A percentile compares a stretch with the other conserved stretches of the same genome.
Evolutionary conservation across 2,113 vertebrate species (phyloP).

Genomic region (Tragelaphus imberbis): DNA sequence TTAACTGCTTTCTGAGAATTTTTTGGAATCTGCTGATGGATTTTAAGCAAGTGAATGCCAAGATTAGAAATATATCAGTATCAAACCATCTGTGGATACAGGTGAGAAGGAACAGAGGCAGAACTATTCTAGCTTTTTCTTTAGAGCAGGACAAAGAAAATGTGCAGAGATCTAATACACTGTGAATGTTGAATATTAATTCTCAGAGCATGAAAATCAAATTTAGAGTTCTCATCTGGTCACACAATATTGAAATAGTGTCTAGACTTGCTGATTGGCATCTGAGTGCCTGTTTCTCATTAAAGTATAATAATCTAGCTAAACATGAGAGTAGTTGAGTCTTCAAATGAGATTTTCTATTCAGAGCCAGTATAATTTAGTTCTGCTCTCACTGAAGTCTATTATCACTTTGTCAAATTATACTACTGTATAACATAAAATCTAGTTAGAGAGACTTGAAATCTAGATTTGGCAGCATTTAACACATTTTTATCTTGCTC

Average conservation of each 20-base stretch:
- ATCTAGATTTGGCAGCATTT: slow-evolving; percentile 57
- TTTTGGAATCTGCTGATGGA: background rate
- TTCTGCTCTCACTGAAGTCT: slow-evolving; percentile 54
- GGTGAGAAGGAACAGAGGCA: background rate
- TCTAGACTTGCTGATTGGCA: slow-evolving; percentile 74
- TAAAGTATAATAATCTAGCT: slow-evolving; percentile 60
- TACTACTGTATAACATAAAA: slow-evolving; percentile 51
- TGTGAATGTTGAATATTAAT: slow-evolving; percentile 56
- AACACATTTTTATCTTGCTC: slow-evolving; percentile 61
- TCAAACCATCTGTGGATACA: background rate
- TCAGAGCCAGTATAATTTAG: slow-evolving; percentile 61
- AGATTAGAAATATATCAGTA: background rate
- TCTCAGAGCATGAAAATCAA: slow-evolving; percentile 60
- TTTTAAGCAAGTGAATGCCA: background rate
- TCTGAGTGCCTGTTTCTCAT: slow-evolving; percentile 72
- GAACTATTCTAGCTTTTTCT: background rate
- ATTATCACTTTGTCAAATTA: slow-evolving; percentile 70
- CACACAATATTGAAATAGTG: slow-evolving; percentile 69
- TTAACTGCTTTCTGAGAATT: background rate
- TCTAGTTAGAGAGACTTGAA: slow-evolving; percentile 49
- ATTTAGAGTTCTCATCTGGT: slow-evolving; percentile 67
- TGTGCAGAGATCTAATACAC: background rate
- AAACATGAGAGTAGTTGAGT: slow-evolving; percentile 60
- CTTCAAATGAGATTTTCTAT: slow-evolving; percentile 71
- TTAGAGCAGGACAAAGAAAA: background rate